These are phyloP conservation scores for Microcebus lehilahytsara DNA, from an alignment of 2,113 vertebrate species.

Conservation along the genomic window DNA sequence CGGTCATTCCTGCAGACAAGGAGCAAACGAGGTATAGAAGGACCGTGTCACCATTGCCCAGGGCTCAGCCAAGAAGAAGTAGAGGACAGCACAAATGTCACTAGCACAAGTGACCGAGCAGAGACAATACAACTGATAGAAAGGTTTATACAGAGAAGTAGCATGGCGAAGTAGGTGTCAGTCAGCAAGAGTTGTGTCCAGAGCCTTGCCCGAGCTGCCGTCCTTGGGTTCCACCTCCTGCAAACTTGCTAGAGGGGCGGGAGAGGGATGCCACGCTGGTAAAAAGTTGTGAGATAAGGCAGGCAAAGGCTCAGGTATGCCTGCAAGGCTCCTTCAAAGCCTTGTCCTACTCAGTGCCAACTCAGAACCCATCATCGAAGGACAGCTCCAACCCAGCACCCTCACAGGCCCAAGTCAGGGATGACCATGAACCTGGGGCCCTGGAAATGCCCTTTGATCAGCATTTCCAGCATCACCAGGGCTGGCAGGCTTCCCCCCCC, in stretches of 20 bases:
- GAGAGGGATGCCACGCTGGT: not conserved
- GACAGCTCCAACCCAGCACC: not conserved
- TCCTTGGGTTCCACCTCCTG: not conserved
- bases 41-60: fast-evolving
- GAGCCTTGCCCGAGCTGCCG: not conserved
- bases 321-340: not conserved
- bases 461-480: not conserved
- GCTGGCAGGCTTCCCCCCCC: too few relatives aligned
- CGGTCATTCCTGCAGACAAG: not conserved
- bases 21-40: not conserved
- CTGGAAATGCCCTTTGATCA: not conserved
- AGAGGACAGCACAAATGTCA: not conserved
- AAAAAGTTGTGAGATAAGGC: not conserved
- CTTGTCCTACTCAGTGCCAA: not conserved
- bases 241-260: not conserved
- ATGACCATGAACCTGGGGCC: not conserved
- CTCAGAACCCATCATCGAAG: not conserved
- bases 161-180: not conserved
- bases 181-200: not conserved
- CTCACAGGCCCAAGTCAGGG: not conserved
- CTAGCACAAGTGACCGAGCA: not conserved
- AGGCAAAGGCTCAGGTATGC: not conserved
- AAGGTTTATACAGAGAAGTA: not conserved
- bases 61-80: not conserved
- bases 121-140: not conserved